Base-by-base conservation (phyloP, 2,888 invertebrate species). In the Polydrusus cervinus region DNA sequence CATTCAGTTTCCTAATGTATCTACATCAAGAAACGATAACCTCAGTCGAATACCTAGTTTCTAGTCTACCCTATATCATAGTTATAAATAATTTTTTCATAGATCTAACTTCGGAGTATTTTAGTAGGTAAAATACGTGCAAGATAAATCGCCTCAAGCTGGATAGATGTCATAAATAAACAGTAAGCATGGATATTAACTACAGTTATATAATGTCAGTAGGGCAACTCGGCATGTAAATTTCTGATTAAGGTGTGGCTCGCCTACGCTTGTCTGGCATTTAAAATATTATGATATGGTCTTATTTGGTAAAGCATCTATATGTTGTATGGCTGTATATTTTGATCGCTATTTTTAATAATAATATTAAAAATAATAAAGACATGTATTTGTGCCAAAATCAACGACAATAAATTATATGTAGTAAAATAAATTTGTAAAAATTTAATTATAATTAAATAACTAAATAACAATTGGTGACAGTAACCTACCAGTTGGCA, bases 201-300 rank as follows among this genome's bases (percentile, higher is more conserved):
- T 83, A 85, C 85, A 85, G 85, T 86, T 86, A 86, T 83, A 82
- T 85, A 85, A 86, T 85, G 84, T 85, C 84, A 85, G 84, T 86
- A 83, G 84, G 85, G 83, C 85, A 85, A 83, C 82, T 83, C 81
- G 80, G 80, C 81, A 84, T 83, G 84, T 83, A 83, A 83, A 84
- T 83, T 81, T 82, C 78, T 76, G 68, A 71, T 71, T 75, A 79
- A 85, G 86, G 85, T 83, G 85, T 83, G 85, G 84, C 80, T 80
- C 84, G 77, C 84, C 84, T 81, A 84, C 84, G 82, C 83, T 81
- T 79, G 80, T 77, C 78, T 79, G 78, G 71, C 64, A 45, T 57
- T 61, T 70, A 66, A 74, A 34, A 30, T 16, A n/a, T n/a, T n/a
- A 20, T 64, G 62, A 64, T 69, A 13, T 1, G 25, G 34, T 47